Evolutionary conservation across 2,113 vertebrate genomes (phyloP).

Genomic region (Platanista minor): DNA sequence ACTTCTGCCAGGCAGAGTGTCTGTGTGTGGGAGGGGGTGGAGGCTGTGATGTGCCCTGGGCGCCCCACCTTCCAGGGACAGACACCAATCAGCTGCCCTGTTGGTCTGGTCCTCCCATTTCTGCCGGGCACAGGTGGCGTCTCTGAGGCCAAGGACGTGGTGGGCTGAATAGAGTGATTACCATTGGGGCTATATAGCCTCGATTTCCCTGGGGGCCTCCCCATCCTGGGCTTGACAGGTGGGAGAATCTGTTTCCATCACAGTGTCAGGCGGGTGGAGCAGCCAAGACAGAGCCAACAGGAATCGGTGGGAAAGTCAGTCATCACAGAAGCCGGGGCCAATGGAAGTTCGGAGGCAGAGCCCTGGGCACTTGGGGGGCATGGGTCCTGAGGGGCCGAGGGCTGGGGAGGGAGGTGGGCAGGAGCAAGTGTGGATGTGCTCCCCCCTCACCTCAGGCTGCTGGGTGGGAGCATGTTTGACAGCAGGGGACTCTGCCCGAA

Average conservation of each 20-base stretch:
- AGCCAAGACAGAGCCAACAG: background rate
- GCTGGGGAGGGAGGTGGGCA: too few relatives aligned
- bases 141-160: background rate
- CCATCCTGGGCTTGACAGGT: background rate
- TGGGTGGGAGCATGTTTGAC: background rate
- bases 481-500: background rate
- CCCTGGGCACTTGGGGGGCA: fast-evolving
- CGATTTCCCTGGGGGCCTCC: background rate
- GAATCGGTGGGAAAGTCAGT: background rate
- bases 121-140: background rate
- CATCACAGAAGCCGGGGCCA: background rate
- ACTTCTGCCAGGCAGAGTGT: background rate
- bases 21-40: background rate
- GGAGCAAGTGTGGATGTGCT: too few relatives aligned
- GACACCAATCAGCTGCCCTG: background rate
- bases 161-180: background rate
- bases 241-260: background rate
- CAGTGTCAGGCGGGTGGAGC: background rate
- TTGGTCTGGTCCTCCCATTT: background rate
- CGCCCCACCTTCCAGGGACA: too few relatives aligned
- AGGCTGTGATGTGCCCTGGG: too few relatives aligned
- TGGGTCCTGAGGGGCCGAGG: background rate
- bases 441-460: too few relatives aligned
- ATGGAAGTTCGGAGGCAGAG: background rate
- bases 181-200: background rate